A percentile compares a stretch with the other conserved stretches of the same genome.
Conservation (phyloP, 2,113 vertebrate genomes). For the Pseudopipra pipra region DNA sequence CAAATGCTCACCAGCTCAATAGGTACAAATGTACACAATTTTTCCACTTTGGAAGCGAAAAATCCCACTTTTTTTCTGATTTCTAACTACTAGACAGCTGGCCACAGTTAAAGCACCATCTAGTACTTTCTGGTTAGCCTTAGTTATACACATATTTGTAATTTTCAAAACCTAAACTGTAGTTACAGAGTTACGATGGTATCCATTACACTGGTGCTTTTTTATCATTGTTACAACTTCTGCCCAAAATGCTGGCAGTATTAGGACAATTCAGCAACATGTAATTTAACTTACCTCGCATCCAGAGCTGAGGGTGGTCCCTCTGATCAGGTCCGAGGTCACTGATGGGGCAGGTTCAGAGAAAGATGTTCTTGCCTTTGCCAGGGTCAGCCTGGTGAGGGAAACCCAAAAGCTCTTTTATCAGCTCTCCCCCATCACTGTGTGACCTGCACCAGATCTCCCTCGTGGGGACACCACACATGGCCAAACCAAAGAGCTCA, state of each 20-base stretch:
- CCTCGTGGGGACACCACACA: background rate
- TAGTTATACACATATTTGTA: background rate
- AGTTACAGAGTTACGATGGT: constrained; percentile 25
- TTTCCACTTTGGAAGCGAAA: background rate
- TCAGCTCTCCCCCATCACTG: background rate
- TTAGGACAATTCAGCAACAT: background rate
- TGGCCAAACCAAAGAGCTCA: background rate
- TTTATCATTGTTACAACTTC: constrained; percentile 1
- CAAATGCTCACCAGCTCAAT: background rate
- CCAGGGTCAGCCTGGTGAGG: background rate
- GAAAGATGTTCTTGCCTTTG: background rate
- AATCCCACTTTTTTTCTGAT: background rate
- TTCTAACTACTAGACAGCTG: constrained; percentile 24
- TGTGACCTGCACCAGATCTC: background rate
- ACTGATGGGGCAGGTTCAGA: background rate
- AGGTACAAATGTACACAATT: background rate
- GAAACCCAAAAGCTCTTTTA: background rate
- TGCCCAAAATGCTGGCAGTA: background rate
- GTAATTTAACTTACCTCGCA: constrained; percentile 50
- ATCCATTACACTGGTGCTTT: constrained; percentile 26
- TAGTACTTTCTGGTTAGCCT: constrained; percentile 26
- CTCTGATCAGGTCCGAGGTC: background rate
- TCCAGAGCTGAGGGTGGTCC: background rate
- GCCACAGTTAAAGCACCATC: background rate
- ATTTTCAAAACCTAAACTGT: constrained; percentile 34